Conservation (phyloP, 2,888 invertebrate species). For the Mantis religiosa region DNA sequence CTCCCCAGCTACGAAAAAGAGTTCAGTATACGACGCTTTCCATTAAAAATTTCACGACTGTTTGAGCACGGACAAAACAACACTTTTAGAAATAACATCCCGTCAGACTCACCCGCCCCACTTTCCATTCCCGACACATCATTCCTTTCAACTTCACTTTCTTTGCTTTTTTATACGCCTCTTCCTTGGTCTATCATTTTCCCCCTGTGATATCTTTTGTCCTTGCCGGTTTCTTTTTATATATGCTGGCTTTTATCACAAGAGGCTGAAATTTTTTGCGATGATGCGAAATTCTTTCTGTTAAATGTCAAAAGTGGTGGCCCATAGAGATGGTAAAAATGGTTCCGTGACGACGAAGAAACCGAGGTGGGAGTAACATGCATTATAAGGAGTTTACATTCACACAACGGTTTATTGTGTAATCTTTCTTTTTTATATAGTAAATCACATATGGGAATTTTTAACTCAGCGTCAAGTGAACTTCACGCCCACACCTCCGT, state of each 20-base stretch:
- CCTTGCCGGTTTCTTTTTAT: not conserved
- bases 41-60: slow-evolving; percentile 12
- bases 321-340: not conserved
- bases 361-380: too few relatives aligned
- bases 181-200: not conserved
- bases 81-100: not conserved
- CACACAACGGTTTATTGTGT: too few relatives aligned
- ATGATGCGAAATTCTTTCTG: not conserved
- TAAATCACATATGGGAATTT: too few relatives aligned
- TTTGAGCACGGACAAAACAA: slow-evolving; percentile 7
- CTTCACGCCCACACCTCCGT: too few relatives aligned
- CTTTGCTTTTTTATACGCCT: not conserved
- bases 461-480: too few relatives aligned
- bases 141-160: not conserved
- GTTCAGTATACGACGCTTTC: not conserved
- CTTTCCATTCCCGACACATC: not conserved
- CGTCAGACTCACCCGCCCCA: not conserved
- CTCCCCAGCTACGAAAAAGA: not conserved
- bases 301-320: not conserved
- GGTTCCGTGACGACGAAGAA: too few relatives aligned
- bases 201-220: not conserved
- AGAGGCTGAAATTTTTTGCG: not conserved
- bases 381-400: too few relatives aligned
- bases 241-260: not conserved
- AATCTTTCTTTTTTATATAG: too few relatives aligned